These are phyloP conservation scores for Tyrannus savana DNA, from an alignment of 2,113 vertebrate genomes.

Conservation along the genomic window DNA sequence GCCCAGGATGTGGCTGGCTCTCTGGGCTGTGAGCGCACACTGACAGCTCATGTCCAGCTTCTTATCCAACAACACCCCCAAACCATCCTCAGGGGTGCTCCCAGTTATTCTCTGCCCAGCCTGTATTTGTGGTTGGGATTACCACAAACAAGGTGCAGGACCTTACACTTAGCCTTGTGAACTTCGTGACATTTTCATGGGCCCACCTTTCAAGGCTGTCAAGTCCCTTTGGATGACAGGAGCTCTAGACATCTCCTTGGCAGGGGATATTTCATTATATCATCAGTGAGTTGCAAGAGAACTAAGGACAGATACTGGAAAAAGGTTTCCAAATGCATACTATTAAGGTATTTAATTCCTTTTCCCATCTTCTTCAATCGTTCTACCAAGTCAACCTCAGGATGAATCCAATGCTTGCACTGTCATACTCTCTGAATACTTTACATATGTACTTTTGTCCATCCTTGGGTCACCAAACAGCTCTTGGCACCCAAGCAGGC, in stretches of 20 bases:
- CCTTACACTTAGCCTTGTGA: not conserved
- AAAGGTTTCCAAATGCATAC: not conserved
- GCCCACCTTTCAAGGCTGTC: not conserved
- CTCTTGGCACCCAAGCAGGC: not conserved
- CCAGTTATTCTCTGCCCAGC: not conserved
- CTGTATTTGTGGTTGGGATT: not conserved
- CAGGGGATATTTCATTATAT: not conserved
- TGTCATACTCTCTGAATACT: not conserved
- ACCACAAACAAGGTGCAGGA: not conserved
- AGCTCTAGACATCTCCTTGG: not conserved
- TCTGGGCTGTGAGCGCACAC: not conserved
- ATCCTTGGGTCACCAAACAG: not conserved
- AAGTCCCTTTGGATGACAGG: not conserved
- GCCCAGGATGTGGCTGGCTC: not conserved
- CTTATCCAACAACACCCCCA: not conserved
- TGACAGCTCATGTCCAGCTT: not conserved
- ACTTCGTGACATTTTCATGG: not conserved
- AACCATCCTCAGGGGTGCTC: not conserved
- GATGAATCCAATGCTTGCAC: not conserved
- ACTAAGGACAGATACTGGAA: not conserved
- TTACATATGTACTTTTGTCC: not conserved
- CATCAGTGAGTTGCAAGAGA: not conserved
- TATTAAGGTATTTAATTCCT: not conserved
- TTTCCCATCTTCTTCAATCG: not conserved
- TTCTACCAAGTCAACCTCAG: not conserved